A percentile compares a stretch with the other conserved stretches of the same genome.
Conservation (phyloP, 2,113 vertebrate species). For the Nibea albiflora region DNA sequence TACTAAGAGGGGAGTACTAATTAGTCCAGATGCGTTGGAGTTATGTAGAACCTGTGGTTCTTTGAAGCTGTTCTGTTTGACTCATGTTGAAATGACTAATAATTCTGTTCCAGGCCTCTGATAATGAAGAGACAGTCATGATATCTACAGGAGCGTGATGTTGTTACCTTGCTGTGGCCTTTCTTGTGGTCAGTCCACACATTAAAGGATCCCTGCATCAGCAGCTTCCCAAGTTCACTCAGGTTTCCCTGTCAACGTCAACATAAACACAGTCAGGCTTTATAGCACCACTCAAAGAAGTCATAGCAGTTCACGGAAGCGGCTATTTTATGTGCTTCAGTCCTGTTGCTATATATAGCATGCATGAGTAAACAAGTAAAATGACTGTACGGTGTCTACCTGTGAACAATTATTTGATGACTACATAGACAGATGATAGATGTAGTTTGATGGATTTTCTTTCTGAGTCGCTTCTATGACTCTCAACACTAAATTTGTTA, state of each 20-base stretch:
- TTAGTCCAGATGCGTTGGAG: background rate
- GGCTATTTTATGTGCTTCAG: background rate
- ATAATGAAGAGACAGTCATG: background rate
- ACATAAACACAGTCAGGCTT: constrained; percentile 10
- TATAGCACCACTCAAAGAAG: background rate
- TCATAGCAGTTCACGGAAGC: background rate
- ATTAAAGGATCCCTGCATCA: constrained; percentile 93
- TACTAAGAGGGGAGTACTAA: too few relatives aligned
- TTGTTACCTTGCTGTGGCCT: constrained; percentile 89
- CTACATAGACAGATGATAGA: too few relatives aligned
- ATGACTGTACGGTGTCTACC: background rate
- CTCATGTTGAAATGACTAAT: background rate
- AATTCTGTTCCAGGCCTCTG: background rate
- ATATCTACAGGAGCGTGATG: background rate
- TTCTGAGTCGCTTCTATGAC: too few relatives aligned
- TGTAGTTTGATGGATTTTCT: too few relatives aligned
- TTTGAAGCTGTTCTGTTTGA: background rate
- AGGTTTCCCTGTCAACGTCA: constrained; percentile 86
- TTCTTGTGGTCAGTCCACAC: constrained; percentile 96
- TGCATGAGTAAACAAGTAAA: too few relatives aligned
- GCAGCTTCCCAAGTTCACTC: constrained; percentile 90
- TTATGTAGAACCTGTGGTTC: background rate
- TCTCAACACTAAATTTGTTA: background rate
- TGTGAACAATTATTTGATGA: background rate
- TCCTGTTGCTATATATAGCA: background rate